Conservation (phyloP, 1,140 invertebrate species). For the Brachionus plicatilis region DNA sequence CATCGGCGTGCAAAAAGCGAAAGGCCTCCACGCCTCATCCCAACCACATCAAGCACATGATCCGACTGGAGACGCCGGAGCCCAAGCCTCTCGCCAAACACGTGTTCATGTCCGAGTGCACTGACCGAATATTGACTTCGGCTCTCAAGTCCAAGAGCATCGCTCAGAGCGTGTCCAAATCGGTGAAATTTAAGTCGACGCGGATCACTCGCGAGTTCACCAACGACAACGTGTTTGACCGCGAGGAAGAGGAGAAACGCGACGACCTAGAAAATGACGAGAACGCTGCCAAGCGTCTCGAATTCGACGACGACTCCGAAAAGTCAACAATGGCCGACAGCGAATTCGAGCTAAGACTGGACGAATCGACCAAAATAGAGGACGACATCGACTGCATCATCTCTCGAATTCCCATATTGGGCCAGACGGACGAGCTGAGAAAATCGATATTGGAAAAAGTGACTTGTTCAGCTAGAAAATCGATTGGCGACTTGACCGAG, state of each 20-base stretch:
- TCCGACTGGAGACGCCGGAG: background rate
- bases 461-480: background rate
- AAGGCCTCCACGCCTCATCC: background rate
- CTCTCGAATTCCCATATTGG: background rate
- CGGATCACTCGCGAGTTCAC: background rate
- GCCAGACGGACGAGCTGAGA: background rate
- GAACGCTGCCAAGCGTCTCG: background rate
- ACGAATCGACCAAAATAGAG: background rate
- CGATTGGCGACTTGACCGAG: background rate
- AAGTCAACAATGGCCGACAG: background rate
- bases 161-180: background rate
- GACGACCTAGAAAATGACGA: background rate
- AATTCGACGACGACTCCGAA: background rate
- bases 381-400: background rate
- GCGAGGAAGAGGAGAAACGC: background rate
- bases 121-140: background rate
- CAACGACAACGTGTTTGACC: background rate
- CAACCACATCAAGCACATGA: background rate
- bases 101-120: background rate
- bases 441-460: conserved; percentile 24
- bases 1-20: background rate
- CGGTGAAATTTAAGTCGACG: conserved; percentile 1
- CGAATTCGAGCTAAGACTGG: background rate
- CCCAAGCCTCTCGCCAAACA: background rate
- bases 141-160: background rate